phyloP scores from a whole-genome alignment of 2,113 vertebrate genomes.

The Mustelus asterias region DNA sequence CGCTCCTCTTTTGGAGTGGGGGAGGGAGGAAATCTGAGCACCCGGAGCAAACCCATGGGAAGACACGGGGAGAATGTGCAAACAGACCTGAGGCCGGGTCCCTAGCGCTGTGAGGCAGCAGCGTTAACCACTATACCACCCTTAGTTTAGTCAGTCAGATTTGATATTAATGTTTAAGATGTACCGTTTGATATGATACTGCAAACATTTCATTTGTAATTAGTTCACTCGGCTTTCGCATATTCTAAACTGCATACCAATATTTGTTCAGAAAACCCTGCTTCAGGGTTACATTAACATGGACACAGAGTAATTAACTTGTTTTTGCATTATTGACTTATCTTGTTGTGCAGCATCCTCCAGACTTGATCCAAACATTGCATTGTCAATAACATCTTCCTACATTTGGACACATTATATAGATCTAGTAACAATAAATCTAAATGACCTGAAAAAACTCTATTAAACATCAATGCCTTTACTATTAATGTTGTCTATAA shows the following conservation, averaged over 20 bases:
- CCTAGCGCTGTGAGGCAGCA: no score
- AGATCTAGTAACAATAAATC: not conserved
- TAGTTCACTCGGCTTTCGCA: not conserved
- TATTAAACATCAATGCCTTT: not conserved
- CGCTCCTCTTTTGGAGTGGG: no score
- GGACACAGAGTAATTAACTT: not conserved
- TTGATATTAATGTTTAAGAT: not conserved
- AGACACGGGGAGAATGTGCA: no score
- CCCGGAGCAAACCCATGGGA: no score
- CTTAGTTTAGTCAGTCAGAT: not conserved
- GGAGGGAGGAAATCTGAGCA: no score
- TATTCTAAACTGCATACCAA: not conserved
- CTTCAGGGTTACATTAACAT: not conserved
- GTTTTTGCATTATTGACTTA: slow-evolving; percentile 24
- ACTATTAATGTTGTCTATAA: not conserved
- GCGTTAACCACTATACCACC: no score
- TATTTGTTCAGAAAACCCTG: not conserved
- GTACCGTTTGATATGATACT: not conserved
- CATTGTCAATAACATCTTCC: not conserved
- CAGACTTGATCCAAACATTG: not conserved
- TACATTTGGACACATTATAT: not conserved
- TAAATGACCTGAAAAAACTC: not conserved
- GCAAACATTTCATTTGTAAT: not conserved
- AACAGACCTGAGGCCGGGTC: no score
- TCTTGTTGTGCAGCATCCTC: not conserved